Percentiles rank a stretch among this genome's conserved stretches.
Conservation (phyloP, 2,888 invertebrate species). For the Lasioglossum figueresi region DNA sequence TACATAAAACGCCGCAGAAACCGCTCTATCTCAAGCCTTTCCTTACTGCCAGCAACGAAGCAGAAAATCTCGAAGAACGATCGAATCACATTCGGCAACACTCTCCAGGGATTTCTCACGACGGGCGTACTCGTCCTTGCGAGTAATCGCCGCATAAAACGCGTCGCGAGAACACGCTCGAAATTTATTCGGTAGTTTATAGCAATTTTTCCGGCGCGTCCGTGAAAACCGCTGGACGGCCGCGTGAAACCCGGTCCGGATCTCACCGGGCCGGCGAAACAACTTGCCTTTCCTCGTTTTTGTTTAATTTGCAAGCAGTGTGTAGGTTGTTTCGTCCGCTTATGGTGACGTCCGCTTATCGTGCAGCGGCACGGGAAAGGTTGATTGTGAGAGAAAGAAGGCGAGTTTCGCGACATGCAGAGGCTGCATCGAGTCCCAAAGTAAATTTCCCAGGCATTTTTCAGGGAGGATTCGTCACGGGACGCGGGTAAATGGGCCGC, state of each 20-base stretch:
- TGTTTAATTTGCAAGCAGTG: slow-evolving; percentile 16
- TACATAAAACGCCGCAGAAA: neutral
- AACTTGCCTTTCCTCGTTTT: neutral
- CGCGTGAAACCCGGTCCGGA: no score
- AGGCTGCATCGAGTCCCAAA: neutral
- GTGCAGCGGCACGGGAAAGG: no score
- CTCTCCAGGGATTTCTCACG: neutral
- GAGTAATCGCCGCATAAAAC: neutral
- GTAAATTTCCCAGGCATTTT: slow-evolving; percentile 20
- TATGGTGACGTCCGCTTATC: neutral
- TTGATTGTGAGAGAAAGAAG: neutral
- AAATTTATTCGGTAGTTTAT: slow-evolving; percentile 20
- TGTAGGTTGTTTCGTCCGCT: neutral
- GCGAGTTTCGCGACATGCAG: neutral
- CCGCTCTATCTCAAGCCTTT: neutral
- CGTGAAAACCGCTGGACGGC: neutral
- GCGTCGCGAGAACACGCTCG: neutral
- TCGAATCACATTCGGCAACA: neutral
- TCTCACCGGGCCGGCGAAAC: neutral
- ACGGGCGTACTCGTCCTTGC: neutral
- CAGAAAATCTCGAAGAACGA: neutral
- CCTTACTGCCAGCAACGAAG: neutral
- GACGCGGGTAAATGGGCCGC: slow-evolving; percentile 13
- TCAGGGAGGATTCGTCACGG: slow-evolving; percentile 10
- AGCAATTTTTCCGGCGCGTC: slow-evolving; percentile 16